Percentiles rank a stretch among this genome's conserved stretches.
Conservation (phyloP, 2,797 vertebrate genomes). For the Danio choprae region DNA sequence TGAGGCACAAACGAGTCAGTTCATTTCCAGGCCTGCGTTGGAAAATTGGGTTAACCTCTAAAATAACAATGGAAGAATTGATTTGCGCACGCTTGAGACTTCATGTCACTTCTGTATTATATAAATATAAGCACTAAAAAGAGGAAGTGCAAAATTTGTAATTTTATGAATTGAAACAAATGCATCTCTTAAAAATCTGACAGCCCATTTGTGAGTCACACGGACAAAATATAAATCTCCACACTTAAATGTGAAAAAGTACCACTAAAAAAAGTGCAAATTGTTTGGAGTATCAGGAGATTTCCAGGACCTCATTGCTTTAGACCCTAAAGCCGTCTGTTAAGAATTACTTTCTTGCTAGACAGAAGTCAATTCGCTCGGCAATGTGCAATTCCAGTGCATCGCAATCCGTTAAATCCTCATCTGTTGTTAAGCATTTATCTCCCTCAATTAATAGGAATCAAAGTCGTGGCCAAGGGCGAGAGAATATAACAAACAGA, state of each 20-base stretch:
- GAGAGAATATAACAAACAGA: slow-evolving; percentile 65
- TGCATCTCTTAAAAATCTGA: neutral
- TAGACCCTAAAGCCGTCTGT: slow-evolving; percentile 12
- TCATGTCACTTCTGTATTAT: neutral
- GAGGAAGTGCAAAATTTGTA: neutral
- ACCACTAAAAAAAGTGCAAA: neutral
- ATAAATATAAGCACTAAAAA: neutral
- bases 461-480: slow-evolving; percentile 68
- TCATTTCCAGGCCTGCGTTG: neutral
- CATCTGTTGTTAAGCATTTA: slow-evolving; percentile 66
- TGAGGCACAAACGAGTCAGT: neutral
- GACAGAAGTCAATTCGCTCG: slow-evolving; percentile 32
- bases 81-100: neutral
- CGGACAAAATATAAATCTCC: neutral
- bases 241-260: neutral
- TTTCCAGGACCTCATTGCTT: slow-evolving; percentile 11
- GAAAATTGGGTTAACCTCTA: neutral
- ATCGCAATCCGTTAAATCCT: slow-evolving; percentile 61
- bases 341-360: slow-evolving; percentile 25
- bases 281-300: neutral
- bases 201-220: neutral
- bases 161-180: neutral
- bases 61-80: neutral
- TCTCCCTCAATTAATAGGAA: slow-evolving; percentile 70
- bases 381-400: slow-evolving; percentile 3